phyloP scores from a whole-genome alignment of 2,888 invertebrate genomes.

The Galerucella pusilla region DNA sequence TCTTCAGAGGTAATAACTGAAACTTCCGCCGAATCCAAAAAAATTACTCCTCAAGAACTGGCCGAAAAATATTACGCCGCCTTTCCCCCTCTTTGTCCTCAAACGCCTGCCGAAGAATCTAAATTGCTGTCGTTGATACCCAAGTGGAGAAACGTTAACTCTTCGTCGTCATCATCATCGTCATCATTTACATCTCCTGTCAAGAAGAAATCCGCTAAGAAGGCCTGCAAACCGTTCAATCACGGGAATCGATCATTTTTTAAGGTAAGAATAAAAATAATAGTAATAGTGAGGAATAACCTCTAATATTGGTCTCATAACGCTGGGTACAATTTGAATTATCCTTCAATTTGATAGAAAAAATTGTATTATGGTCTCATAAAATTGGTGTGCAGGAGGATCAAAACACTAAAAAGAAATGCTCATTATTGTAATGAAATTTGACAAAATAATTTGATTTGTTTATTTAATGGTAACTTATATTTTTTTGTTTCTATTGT shows the following conservation, averaged over 20 bases:
- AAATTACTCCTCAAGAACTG: slow-evolving; percentile 71
- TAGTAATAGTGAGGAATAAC: too few relatives aligned
- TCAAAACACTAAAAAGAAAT: too few relatives aligned
- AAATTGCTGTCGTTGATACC: slow-evolving; percentile 55
- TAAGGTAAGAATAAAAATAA: slow-evolving; percentile 47
- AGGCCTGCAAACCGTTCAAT: slow-evolving; percentile 40
- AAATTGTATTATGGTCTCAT: too few relatives aligned
- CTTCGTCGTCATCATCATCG: slow-evolving; percentile 32
- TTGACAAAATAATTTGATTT: too few relatives aligned
- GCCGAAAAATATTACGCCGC: slow-evolving; percentile 82
- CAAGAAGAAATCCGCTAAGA: slow-evolving; percentile 26
- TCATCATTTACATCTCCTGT: slow-evolving; percentile 50
- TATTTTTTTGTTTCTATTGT: too few relatives aligned
- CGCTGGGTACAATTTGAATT: too few relatives aligned
- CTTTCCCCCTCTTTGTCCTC: slow-evolving; percentile 70
- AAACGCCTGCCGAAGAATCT: slow-evolving; percentile 42
- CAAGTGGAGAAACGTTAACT: slow-evolving; percentile 54
- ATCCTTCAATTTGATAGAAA: too few relatives aligned
- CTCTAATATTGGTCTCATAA: too few relatives aligned
- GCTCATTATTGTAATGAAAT: too few relatives aligned
- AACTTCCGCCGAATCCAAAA: slow-evolving; percentile 41
- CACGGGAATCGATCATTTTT: slow-evolving; percentile 52
- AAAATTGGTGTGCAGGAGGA: too few relatives aligned
- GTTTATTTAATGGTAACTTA: too few relatives aligned
- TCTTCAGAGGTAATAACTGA: slow-evolving; percentile 31